These are phyloP conservation scores for Urocitellus parryii DNA, from an alignment of 2,113 vertebrate species.

Conservation along the genomic window DNA sequence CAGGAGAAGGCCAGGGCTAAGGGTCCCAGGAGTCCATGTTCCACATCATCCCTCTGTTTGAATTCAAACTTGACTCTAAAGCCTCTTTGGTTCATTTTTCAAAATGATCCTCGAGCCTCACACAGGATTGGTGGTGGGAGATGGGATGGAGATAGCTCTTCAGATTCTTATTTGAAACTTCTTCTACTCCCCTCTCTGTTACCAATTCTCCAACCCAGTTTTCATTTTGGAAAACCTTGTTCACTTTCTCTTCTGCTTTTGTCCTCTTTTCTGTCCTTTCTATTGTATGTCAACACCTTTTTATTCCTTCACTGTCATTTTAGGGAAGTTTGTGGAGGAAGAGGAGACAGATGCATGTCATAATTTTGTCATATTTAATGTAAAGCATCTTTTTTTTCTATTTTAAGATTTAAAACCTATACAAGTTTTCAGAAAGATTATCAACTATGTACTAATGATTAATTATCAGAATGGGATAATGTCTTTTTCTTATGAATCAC, in stretches of 20 bases:
- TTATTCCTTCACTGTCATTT: neutral
- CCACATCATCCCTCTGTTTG: neutral
- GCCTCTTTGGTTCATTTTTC: neutral
- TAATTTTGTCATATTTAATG: conserved; percentile 33
- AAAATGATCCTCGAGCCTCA: neutral
- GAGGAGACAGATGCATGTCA: neutral
- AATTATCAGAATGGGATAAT: neutral
- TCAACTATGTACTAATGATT: neutral
- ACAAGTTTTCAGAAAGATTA: neutral
- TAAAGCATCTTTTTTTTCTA: neutral
- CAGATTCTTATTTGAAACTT: neutral
- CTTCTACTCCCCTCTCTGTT: neutral
- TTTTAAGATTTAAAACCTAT: conserved; percentile 29
- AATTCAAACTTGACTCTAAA: neutral
- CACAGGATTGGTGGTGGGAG: no score
- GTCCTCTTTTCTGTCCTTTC: neutral
- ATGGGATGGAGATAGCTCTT: no score
- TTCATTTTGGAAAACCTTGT: neutral
- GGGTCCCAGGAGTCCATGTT: neutral
- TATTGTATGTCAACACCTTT: neutral
- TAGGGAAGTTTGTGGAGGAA: conserved; percentile 1
- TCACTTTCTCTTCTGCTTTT: conserved; percentile 6
- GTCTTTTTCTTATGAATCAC: conserved; percentile 14
- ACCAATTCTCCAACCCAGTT: neutral
- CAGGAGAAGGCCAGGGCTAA: neutral